These are phyloP conservation scores for Chelon labrosus DNA, from an alignment of 2,797 vertebrate genomes.

Conservation along the genomic window DNA sequence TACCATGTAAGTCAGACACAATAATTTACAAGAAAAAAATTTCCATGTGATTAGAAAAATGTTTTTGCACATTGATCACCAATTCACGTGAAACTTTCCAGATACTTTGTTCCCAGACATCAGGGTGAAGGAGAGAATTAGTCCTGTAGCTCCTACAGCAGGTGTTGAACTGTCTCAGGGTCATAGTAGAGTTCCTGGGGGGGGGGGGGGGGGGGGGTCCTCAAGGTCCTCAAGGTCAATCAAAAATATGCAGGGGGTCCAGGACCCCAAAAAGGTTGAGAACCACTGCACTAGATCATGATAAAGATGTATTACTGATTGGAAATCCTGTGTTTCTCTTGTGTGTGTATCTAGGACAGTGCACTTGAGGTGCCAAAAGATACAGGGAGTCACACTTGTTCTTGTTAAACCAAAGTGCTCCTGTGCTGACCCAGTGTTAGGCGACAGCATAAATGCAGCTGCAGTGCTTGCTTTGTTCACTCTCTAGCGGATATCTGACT, in stretches of 20 bases:
- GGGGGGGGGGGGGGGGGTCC: too few species aligned
- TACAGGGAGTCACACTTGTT: constrained; percentile 31
- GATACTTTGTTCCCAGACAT: too few species aligned
- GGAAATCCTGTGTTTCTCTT: constrained; percentile 10
- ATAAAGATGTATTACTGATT: neutral
- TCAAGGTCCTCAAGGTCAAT: too few species aligned
- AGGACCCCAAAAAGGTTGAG: constrained; percentile 26
- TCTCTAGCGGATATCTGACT: constrained; percentile 20
- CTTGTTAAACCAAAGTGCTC: constrained; percentile 30
- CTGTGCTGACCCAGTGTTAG: constrained; percentile 7
- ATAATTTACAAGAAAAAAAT: neutral
- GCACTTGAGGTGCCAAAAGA: constrained; percentile 19
- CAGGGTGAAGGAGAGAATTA: too few species aligned
- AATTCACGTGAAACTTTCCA: constrained; percentile 59
- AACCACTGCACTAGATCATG: constrained; percentile 2
- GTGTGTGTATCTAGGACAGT: neutral
- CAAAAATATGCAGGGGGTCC: too few species aligned
- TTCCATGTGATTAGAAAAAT: constrained; percentile 15
- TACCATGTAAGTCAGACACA: constrained; percentile 90
- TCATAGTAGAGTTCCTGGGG: too few species aligned
- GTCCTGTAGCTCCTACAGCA: too few species aligned
- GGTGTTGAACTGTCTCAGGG: too few species aligned
- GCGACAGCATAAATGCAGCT: constrained; percentile 14
- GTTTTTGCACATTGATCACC: constrained; percentile 47
- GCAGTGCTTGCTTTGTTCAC: constrained; percentile 3